Conservation (phyloP, 2,888 invertebrate genomes). For the Synergus gifuensis region DNA sequence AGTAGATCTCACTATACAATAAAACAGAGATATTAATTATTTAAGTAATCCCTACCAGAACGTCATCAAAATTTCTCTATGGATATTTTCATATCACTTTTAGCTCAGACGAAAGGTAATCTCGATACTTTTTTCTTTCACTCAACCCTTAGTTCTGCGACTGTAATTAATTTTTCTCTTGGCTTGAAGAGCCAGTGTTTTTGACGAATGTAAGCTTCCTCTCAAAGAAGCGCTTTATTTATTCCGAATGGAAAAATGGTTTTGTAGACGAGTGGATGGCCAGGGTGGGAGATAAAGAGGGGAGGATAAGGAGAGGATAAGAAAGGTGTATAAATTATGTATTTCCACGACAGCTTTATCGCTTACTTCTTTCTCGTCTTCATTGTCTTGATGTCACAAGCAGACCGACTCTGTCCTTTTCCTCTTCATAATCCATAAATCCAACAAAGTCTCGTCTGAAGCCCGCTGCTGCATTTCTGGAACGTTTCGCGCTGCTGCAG, state of each 20-base stretch:
- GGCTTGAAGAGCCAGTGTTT: constrained; percentile 12
- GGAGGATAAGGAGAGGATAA: constrained; percentile 48
- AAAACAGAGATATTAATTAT: too few species aligned
- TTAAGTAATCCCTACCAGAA: too few species aligned
- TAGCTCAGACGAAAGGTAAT: background rate
- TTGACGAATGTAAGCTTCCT: background rate
- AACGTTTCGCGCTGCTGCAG: constrained; percentile 57
- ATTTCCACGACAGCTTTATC: constrained; percentile 71
- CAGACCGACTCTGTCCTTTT: constrained; percentile 65
- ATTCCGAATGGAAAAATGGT: constrained; percentile 60
- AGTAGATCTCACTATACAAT: too few species aligned
- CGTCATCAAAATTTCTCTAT: too few species aligned
- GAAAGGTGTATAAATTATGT: constrained; percentile 71
- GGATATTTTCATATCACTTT: background rate
- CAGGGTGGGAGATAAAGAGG: constrained; percentile 32
- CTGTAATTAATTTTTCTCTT: constrained; percentile 8
- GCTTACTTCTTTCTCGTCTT: constrained; percentile 71
- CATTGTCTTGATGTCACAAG: constrained; percentile 72
- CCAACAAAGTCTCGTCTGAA: constrained; percentile 71
- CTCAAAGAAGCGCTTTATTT: constrained; percentile 61
- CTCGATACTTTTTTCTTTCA: background rate
- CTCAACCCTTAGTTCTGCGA: background rate
- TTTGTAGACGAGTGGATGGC: constrained; percentile 43
- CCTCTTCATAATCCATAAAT: constrained; percentile 75
- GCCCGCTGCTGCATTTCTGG: constrained; percentile 57